phyloP scores from a whole-genome alignment of 2,888 invertebrate species.

The Cerastis rubricosa region DNA sequence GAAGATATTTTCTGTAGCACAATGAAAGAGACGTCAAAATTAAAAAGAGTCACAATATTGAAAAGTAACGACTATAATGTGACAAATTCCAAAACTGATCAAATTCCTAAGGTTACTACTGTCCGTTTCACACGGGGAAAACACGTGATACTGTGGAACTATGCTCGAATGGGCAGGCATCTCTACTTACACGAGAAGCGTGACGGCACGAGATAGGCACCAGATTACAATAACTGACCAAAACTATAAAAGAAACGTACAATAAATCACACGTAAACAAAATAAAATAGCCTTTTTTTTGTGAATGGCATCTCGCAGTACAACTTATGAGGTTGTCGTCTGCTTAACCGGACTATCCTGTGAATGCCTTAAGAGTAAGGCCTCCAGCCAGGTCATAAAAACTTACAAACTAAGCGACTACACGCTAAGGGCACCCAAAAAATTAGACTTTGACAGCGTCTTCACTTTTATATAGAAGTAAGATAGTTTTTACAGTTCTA shows the following conservation, averaged over 20 bases:
- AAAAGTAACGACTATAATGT: neutral
- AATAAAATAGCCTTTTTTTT: too few relatives aligned
- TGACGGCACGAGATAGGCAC: slow-evolving; percentile 8
- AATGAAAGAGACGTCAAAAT: neutral
- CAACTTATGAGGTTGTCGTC: too few relatives aligned
- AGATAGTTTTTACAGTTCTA: neutral
- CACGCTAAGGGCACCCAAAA: too few relatives aligned
- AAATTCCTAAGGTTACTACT: neutral
- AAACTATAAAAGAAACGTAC: slow-evolving; percentile 6
- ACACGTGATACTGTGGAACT: neutral
- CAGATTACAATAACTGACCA: neutral
- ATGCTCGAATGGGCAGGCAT: slow-evolving; percentile 28
- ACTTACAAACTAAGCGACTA: too few relatives aligned
- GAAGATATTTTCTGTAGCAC: neutral
- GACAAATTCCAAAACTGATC: neutral
- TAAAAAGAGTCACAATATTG: neutral
- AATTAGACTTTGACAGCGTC: neutral
- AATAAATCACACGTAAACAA: neutral
- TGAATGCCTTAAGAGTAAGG: too few relatives aligned
- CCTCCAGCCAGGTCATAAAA: too few relatives aligned
- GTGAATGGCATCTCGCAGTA: too few relatives aligned
- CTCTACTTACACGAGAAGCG: slow-evolving; percentile 21
- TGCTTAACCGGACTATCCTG: too few relatives aligned
- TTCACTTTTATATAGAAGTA: neutral
- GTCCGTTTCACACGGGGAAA: neutral